Conservation (phyloP, 2,888 invertebrate genomes). For the Gibbula magus region DNA sequence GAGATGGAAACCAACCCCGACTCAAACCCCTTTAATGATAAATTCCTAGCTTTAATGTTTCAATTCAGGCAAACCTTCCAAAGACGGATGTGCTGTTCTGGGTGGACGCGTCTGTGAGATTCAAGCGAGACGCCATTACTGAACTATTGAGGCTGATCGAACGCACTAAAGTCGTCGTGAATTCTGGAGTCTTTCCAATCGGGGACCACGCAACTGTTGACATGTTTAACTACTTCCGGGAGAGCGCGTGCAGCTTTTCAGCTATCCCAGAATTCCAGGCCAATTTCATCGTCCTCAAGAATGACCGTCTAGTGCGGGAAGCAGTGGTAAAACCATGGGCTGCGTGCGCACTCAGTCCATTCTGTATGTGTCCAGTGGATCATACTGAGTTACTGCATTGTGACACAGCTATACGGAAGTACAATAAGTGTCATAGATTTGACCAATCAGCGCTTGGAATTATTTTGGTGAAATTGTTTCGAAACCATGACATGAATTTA, state of each 20-base stretch:
- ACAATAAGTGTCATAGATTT: constrained; percentile 30
- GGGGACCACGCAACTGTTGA: neutral
- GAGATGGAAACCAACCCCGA: too few species aligned
- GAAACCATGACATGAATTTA: neutral
- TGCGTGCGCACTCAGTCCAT: constrained; percentile 25
- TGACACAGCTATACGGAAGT: constrained; percentile 3
- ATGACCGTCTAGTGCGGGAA: constrained; percentile 3
- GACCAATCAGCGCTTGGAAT: constrained; percentile 27
- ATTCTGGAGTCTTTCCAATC: neutral
- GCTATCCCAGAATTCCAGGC: neutral
- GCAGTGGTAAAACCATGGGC: constrained; percentile 19
- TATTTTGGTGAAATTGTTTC: constrained; percentile 25
- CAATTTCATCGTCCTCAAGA: constrained; percentile 5
- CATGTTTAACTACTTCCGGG: constrained; percentile 25
- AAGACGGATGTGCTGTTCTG: constrained; percentile 18
- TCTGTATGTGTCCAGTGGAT: constrained; percentile 17
- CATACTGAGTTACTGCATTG: neutral
- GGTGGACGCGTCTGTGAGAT: constrained; percentile 27
- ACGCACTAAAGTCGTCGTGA: neutral
- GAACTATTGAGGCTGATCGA: neutral
- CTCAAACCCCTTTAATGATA: too few species aligned
- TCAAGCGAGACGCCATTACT: neutral
- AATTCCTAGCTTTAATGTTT: too few species aligned
- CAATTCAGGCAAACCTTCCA: constrained; percentile 26
- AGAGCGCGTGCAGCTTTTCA: neutral